Base-by-base conservation (phyloP, 2,888 invertebrate genomes). In the Polydrusus tereticollis region DNA sequence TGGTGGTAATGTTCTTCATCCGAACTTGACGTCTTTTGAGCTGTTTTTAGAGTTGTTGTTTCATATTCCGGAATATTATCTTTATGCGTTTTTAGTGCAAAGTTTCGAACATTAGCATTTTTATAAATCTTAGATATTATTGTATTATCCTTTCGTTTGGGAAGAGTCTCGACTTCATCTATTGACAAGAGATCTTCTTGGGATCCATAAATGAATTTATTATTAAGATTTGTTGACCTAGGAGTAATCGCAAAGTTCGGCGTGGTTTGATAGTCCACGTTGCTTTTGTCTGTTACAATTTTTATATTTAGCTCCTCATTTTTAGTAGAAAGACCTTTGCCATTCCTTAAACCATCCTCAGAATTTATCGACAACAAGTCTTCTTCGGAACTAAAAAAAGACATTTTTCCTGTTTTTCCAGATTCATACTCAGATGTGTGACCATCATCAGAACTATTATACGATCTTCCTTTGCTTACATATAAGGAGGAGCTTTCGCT, bases 61-160 rank as follows among this genome's bases (percentile, higher is more conserved):
- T 62, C 47, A 36, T 58, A 38, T 6, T 45, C 26, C 0, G 80
- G 79, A n/a, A 79, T 74, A 23, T 72, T 62, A 6, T 80, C 77
- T 36, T 78, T 76, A 43, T 79, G 67, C 10, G 74, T 81, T 14
- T 73, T 70, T 26, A 81, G 60, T 1, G 80, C 82, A 67, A 80
- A 80, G 47, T 76, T 78, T 18, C 79, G 63, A 5, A 81, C 82
- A 16, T 77, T 72, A 8, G 80, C 78, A 68, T 81, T 78, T 23
- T 78, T 75, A 58, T 82, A 82, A 59, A 81, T 81, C 69, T 80
- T 81, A 1, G 78, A 80, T 26, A 82, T 81, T 29, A 80, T 59
- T 0, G 82, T 82, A 62, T 82, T 82, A 69, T 82, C 82, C 21
- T 76, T 80, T 66, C 79, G 79, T 50, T 75, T 78, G 3, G 70